phyloP scores from a whole-genome alignment of 2,797 vertebrate genomes.

The Pseudochirops cupreus region DNA sequence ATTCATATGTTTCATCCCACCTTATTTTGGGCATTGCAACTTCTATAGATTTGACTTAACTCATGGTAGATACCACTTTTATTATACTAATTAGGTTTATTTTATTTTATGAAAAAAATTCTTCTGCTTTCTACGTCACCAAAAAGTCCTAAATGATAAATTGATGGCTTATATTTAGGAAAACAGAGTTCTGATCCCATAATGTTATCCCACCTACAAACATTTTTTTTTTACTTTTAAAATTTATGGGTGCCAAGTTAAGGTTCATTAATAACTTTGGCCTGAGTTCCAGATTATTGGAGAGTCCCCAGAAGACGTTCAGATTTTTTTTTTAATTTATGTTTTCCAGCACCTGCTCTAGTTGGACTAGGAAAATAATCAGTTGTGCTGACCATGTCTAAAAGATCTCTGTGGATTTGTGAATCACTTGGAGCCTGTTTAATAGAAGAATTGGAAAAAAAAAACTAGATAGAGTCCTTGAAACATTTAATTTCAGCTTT shows the following conservation, averaged over 20 bases:
- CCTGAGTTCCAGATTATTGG: conserved; percentile 35
- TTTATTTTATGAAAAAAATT: conserved; percentile 12
- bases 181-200: conserved; percentile 23
- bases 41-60: conserved; percentile 36
- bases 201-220: conserved; percentile 8
- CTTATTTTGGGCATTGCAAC: conserved; percentile 44
- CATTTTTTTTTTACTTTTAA: conserved; percentile 50
- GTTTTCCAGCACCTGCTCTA: background rate
- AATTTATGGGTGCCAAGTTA: conserved; percentile 20
- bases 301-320: conserved; percentile 38
- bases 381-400: background rate
- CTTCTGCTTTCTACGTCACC: background rate
- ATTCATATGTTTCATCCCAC: background rate
- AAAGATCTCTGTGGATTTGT: background rate
- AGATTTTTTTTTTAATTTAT: background rate
- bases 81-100: conserved; percentile 17
- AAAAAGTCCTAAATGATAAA: conserved; percentile 22
- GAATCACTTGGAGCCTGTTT: background rate
- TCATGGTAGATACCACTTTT: conserved; percentile 33
- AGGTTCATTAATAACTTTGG: conserved; percentile 35
- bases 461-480: background rate
- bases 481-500: background rate
- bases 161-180: background rate
- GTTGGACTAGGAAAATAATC: background rate
- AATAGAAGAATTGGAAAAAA: background rate